These are phyloP conservation scores for Ophioderma brevispina DNA, from an alignment of 35 echinoderm and acorn worm species.

Conservation along the genomic window DNA sequence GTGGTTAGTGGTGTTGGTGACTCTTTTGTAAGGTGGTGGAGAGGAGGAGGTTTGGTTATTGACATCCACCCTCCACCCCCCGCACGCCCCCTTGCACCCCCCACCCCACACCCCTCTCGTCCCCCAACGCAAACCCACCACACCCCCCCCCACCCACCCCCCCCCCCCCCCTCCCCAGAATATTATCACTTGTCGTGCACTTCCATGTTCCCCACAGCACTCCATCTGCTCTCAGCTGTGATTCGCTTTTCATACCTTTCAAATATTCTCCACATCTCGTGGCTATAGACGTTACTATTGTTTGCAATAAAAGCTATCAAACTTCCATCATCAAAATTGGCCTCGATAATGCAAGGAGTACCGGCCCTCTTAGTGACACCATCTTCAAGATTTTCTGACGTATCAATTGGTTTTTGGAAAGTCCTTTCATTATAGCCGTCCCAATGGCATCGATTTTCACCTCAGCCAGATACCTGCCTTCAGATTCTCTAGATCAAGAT, in stretches of 20 bases:
- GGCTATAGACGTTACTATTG: background rate
- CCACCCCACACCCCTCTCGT: no score
- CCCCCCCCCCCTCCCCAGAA: conserved; percentile 12
- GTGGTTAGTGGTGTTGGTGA: no score
- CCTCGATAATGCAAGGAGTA: conserved; percentile 27
- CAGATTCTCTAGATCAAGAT: conserved; percentile 27
- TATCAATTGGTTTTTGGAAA: background rate
- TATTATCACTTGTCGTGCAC: conserved; percentile 40
- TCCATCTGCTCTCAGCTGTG: conserved; percentile 24
- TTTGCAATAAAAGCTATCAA: conserved; percentile 14
- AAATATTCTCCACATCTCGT: background rate
- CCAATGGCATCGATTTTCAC: background rate
- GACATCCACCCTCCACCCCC: no score
- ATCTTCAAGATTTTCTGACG: conserved; percentile 28
- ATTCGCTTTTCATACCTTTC: background rate
- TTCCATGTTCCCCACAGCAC: conserved; percentile 19
- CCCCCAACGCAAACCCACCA: no score
- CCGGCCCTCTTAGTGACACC: background rate
- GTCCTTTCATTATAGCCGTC: conserved; percentile 32
- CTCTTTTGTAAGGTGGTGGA: no score
- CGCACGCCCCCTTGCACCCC: no score
- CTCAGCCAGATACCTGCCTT: conserved; percentile 1
- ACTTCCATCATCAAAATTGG: background rate
- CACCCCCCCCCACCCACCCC: no score
- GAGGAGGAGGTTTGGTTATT: no score